These are phyloP conservation scores for Threskiornis aethiopicus DNA, from an alignment of 2,797 vertebrate species.

Conservation along the genomic window DNA sequence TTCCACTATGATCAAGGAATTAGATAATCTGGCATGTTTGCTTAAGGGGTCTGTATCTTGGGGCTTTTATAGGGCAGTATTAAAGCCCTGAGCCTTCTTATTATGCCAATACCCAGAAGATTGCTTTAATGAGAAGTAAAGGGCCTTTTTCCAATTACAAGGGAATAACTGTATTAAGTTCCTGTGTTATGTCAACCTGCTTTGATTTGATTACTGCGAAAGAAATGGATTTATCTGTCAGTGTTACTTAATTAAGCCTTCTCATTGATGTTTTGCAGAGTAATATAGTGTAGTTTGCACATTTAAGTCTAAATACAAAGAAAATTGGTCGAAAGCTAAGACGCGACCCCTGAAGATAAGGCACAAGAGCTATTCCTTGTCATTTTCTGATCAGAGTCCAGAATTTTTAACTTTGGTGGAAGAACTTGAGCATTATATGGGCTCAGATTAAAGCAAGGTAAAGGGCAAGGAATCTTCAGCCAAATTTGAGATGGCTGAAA, in stretches of 20 bases:
- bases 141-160: slow-evolving; percentile 84
- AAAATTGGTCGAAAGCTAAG: slow-evolving; percentile 70
- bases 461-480: not conserved
- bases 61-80: slow-evolving; percentile 71
- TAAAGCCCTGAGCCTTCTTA: slow-evolving; percentile 72
- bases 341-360: slow-evolving; percentile 47
- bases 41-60: slow-evolving; percentile 67
- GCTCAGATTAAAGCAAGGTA: not conserved
- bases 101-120: slow-evolving; percentile 77
- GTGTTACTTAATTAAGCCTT: slow-evolving; percentile 91
- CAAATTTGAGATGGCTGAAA: not conserved
- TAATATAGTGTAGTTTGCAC: slow-evolving; percentile 76
- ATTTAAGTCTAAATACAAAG: slow-evolving; percentile 73
- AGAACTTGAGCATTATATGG: not conserved
- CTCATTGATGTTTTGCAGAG: slow-evolving; percentile 86
- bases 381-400: not conserved
- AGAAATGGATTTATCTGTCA: slow-evolving; percentile 97
- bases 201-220: slow-evolving; percentile 92
- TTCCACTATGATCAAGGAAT: slow-evolving; percentile 66
- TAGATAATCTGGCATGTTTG: slow-evolving; percentile 69
- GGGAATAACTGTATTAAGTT: slow-evolving; percentile 87
- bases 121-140: slow-evolving; percentile 81
- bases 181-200: slow-evolving; percentile 93
- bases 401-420: not conserved
- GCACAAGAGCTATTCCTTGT: slow-evolving; percentile 1